These are phyloP conservation scores for Bombus waltoni DNA, from an alignment of 1,140 invertebrate genomes.

Conservation along the genomic window DNA sequence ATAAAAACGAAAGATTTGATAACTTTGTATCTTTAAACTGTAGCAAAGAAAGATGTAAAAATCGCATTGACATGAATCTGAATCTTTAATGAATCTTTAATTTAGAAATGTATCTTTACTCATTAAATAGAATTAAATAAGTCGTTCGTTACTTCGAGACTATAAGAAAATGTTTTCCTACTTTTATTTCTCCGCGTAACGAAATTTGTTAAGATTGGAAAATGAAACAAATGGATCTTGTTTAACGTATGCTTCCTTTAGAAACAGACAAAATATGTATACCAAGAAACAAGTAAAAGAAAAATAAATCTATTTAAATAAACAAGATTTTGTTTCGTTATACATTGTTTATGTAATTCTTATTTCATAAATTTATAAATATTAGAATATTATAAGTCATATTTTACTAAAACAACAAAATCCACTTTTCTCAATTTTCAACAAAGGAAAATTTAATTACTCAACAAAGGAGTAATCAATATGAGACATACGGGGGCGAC, in stretches of 20 bases:
- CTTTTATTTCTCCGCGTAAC: background rate
- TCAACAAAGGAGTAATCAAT: background rate
- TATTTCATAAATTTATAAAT: background rate
- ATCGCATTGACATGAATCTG: background rate
- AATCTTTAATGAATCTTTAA: constrained; percentile 2
- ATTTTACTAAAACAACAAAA: background rate
- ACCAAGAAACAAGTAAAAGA: background rate
- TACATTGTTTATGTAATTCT: too few relatives aligned
- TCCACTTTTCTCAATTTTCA: background rate
- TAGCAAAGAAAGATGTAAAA: background rate
- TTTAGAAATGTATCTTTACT: constrained; percentile 9
- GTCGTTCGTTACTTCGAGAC: background rate
- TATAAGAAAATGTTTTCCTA: background rate
- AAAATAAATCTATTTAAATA: background rate
- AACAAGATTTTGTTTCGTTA: background rate
- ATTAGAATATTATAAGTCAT: background rate
- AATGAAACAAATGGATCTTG: constrained; percentile 1
- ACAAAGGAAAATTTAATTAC: background rate
- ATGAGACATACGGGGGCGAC: background rate
- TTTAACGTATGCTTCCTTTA: background rate
- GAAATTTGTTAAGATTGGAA: background rate
- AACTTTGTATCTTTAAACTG: too few relatives aligned
- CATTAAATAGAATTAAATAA: constrained; percentile 34
- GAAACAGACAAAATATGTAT: background rate
- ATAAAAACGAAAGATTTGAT: background rate